phyloP scores from a whole-genome alignment of 2,888 invertebrate species.

The Mythimna lalbum region DNA sequence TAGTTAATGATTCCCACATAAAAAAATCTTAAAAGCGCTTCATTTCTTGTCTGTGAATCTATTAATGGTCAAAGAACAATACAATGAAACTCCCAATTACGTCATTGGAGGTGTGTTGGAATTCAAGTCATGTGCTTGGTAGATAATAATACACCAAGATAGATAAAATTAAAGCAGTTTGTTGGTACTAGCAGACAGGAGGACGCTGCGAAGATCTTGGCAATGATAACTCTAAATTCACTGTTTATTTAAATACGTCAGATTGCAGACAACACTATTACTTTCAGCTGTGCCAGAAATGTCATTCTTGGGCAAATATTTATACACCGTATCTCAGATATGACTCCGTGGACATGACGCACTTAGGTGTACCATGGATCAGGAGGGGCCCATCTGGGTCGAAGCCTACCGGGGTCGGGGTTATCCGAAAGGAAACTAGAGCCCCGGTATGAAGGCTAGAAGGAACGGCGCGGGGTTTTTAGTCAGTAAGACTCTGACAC shows the following conservation, averaged over 20 bases:
- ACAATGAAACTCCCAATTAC: background rate
- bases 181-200: background rate
- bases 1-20: too few species aligned
- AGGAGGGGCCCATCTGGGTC: too few species aligned
- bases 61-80: background rate
- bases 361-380: too few species aligned
- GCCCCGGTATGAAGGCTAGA: too few species aligned
- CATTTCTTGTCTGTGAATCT: background rate
- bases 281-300: background rate
- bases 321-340: too few species aligned
- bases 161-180: background rate
- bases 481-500: too few species aligned
- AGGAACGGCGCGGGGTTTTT: too few species aligned
- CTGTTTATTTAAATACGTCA: background rate
- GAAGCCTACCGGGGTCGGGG: too few species aligned
- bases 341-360: too few species aligned
- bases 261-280: background rate
- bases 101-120: background rate
- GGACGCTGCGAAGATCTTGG: background rate
- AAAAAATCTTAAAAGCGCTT: too few species aligned
- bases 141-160: background rate
- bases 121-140: background rate
- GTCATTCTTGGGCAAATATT: background rate
- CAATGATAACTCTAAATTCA: background rate
- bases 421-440: too few species aligned